Evolutionary conservation across 1,140 invertebrate species (phyloP).

Genomic region (Lethrus apterus): DNA sequence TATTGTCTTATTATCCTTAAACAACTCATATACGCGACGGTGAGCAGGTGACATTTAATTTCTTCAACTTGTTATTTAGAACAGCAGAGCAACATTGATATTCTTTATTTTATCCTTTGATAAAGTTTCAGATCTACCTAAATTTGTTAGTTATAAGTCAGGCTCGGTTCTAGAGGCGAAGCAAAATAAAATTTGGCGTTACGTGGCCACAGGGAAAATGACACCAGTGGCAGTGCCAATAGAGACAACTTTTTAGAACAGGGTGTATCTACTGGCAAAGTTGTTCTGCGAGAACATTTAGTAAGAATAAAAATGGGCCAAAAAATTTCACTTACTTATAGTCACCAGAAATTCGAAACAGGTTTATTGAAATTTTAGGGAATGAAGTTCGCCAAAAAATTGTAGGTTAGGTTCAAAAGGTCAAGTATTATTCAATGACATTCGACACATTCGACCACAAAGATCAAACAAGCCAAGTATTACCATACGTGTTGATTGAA

Average conservation of each 20-base stretch:
- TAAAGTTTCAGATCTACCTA: too few species aligned
- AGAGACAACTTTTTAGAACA: conserved; percentile 33
- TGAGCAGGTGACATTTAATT: too few species aligned
- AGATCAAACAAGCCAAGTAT: conserved; percentile 19
- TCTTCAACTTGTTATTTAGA: too few species aligned
- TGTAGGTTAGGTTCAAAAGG: conserved; percentile 24
- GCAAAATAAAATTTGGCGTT: conserved; percentile 34
- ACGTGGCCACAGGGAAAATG: conserved; percentile 29
- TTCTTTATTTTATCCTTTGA: too few species aligned
- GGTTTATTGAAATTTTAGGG: conserved; percentile 27
- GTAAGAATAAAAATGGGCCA: conserved; percentile 16
- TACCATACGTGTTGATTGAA: conserved; percentile 21
- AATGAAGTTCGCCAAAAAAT: conserved; percentile 20
- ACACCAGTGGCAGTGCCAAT: conserved; percentile 24
- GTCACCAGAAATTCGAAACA: conserved; percentile 28
- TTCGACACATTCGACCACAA: too few species aligned
- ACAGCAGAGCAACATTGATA: too few species aligned
- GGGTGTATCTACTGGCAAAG: conserved; percentile 23
- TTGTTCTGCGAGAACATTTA: conserved; percentile 21
- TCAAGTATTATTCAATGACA: conserved; percentile 28
- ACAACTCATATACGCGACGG: too few species aligned
- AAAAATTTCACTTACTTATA: conserved; percentile 22
- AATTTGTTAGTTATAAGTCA: too few species aligned
- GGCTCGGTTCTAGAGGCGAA: too few species aligned
- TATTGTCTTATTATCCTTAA: too few species aligned